Evolutionary conservation across 2,797 vertebrate genomes (phyloP).

Genomic region (Halcyon chelicuti): DNA sequence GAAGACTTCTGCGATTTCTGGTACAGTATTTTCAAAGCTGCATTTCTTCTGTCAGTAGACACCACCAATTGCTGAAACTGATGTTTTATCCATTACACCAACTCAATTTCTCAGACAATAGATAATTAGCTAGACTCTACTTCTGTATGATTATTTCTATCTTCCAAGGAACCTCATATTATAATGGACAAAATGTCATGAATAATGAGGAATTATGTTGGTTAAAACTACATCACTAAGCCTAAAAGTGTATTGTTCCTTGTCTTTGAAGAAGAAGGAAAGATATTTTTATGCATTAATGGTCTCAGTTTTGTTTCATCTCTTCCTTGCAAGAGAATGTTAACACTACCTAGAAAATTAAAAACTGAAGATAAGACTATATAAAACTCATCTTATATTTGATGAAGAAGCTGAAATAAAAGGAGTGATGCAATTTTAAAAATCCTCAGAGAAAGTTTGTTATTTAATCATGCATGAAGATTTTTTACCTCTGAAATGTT

Average conservation of each 20-base stretch:
- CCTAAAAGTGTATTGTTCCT: not conserved
- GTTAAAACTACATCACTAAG: slow-evolving; percentile 19
- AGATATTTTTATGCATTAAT: not conserved
- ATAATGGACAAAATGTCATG: slow-evolving; percentile 69
- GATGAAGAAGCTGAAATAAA: slow-evolving; percentile 11
- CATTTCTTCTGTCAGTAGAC: slow-evolving; percentile 41
- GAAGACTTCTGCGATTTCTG: slow-evolving; percentile 12
- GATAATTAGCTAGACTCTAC: slow-evolving; percentile 59
- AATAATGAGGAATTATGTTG: slow-evolving; percentile 66
- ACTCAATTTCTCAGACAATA: slow-evolving; percentile 43
- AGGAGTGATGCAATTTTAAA: not conserved
- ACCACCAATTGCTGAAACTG: slow-evolving; percentile 41
- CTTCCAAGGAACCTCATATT: slow-evolving; percentile 33
- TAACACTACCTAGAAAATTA: slow-evolving; percentile 28
- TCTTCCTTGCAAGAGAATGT: slow-evolving; percentile 2
- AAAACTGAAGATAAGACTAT: not conserved
- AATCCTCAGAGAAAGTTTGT: not conserved
- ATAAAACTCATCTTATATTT: not conserved
- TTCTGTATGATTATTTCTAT: slow-evolving; percentile 63
- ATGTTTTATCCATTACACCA: slow-evolving; percentile 60
- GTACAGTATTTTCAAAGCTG: slow-evolving; percentile 25
- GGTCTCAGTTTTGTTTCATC: not conserved
- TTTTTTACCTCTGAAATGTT: not conserved
- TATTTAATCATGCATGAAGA: not conserved
- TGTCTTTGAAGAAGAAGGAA: slow-evolving; percentile 34